Conservation (phyloP, 2,888 invertebrate species). For the Agriopis marginaria region DNA sequence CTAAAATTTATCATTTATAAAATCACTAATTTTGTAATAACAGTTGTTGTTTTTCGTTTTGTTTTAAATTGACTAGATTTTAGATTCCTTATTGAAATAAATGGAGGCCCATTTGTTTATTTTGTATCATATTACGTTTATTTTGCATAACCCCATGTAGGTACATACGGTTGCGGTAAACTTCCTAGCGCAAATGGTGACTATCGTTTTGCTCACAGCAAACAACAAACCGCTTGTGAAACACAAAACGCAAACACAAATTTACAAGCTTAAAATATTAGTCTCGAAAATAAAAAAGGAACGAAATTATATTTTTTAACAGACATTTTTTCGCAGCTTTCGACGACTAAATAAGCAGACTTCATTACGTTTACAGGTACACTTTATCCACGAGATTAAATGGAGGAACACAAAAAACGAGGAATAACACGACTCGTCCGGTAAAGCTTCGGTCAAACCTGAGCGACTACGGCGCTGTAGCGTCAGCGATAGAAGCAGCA, state of each 20-base stretch:
- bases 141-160: too few species aligned
- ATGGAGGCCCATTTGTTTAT: too few species aligned
- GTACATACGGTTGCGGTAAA: background rate
- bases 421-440: conserved; percentile 59
- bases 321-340: conserved; percentile 11
- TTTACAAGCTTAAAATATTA: conserved; percentile 3
- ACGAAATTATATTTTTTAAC: conserved; percentile 14
- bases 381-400: conserved; percentile 28
- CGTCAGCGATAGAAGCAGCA: background rate
- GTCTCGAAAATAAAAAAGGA: conserved; percentile 7
- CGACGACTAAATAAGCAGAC: conserved; percentile 27
- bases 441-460: conserved; percentile 39
- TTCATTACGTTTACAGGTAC: conserved; percentile 30
- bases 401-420: conserved; percentile 24
- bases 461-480: background rate
- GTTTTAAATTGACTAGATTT: too few species aligned
- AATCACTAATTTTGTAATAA: too few species aligned
- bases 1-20: too few species aligned
- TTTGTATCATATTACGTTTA: too few species aligned
- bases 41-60: too few species aligned
- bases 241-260: background rate
- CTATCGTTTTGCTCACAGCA: background rate
- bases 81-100: too few species aligned
- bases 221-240: background rate
- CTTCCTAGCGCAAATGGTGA: background rate